Base-by-base conservation (phyloP, 2,888 invertebrate genomes). In the Alloscopus bannaensis region DNA sequence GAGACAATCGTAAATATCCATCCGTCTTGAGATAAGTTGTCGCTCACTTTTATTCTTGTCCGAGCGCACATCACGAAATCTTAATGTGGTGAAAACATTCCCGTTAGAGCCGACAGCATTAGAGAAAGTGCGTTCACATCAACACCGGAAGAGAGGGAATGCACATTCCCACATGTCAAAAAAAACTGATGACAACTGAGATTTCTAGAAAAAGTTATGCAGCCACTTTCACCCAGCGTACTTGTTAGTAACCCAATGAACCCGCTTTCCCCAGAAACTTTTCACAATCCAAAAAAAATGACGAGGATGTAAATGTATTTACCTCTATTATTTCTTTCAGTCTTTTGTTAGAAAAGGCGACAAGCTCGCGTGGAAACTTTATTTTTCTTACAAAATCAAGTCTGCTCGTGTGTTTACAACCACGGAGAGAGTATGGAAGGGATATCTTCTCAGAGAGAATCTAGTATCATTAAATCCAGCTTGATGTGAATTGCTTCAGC, bases 191-290 rank as follows among this genome's bases (percentile, higher is more conserved):
- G 52, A 52, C 52, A 22, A 22, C 52, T 22, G 52, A 52, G 52
- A 52, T 52, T 52, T 52, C 52, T 52, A n/a, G 18, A 22, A 22
- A 52, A 52, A 52, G 52, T 52, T 52, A 52, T 52, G 24, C 52
- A 52, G 52, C 52, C 52, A 52, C 52, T 52, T 52, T 22, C 52
- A 8, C 52, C 24, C 24, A 3, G 4, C 47, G 8, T 47, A 18
- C 24, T 52, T 22, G 52, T 20, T 52, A 52, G 24, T 22, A 47
- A 47, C 47, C n/a, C 47, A 47, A 47, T 47, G 47, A 47, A 47
- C 47, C 47, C n/a, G 6, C 47, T 47, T 47, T 47, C n/a, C n/a
- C n/a, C n/a, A n/a, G n/a, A n/a, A n/a, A n/a, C n/a, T n/a, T n/a
- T n/a, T n/a, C n/a, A n/a, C n/a, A n/a, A n/a, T n/a, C n/a, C n/a